Evolutionary conservation across 1,140 invertebrate genomes (phyloP), one percentile per base, ranked within the genome.

Genomic region (Drosophila tropicalis): DNA sequence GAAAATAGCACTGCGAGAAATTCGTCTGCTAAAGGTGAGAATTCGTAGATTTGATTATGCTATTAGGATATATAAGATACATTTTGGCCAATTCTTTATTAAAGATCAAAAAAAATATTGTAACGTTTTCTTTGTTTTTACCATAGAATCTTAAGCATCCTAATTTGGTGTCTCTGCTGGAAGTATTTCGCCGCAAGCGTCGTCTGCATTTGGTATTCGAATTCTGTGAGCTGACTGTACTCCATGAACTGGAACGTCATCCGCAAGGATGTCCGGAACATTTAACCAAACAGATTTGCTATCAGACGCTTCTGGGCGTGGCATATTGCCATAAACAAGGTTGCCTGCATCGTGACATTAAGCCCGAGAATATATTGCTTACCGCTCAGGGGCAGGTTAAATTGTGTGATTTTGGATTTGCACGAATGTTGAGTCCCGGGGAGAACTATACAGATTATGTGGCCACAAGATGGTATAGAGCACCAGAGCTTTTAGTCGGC

Each of bases 371-470:
- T 92, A 99, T 99, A 70, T 93, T 99, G 15, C 95, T 99, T n/a
- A 99, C 98, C 13, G 94, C 95, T 47, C 95, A 97, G 65, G 98
- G 98, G 0, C 95, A 99, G 29, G 97, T 99, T 15, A 99, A 99
- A 93, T 93, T 99, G 0, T 99, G 98, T 90, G 99, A 99, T 92
- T 99, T 99, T 93, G 99, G 99, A 25, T 99, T 99, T 93, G 99
- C 99, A 0, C 94, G 99, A 81, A 97, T 99, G 94, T 94, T 99
- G 74, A 99, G 98, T 92, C 97, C 98, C 1, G 98, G 97, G 6
- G 98, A 99, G 94, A 98, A 98, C 92, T 99, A 99, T 91, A 99
- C 99, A 62, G 99, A 99, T 92, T 99, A 99, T 92, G 99, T 99
- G 55, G 99, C 99, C 2, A 99, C 99, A 5, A 94, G 99, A 25